phyloP scores from a whole-genome alignment of 2,797 vertebrate genomes.

The Cygnus olor region DNA sequence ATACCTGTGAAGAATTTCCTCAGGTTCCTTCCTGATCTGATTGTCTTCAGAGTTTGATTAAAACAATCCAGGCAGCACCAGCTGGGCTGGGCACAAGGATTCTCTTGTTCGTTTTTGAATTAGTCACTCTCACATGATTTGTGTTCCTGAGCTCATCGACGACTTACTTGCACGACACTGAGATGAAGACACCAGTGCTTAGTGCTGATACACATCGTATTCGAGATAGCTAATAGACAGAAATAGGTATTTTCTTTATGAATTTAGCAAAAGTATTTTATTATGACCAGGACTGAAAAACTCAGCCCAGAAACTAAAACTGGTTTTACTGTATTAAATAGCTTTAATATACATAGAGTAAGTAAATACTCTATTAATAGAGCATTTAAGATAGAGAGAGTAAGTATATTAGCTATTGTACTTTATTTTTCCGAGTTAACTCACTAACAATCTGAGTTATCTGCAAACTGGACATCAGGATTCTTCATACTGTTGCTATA shows the following conservation, averaged over 20 bases:
- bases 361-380: background rate
- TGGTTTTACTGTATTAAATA: background rate
- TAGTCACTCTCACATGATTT: constrained; percentile 45
- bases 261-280: background rate
- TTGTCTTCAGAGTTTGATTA: background rate
- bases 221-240: background rate
- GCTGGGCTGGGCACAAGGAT: background rate
- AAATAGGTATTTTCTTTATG: background rate
- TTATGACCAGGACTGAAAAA: background rate
- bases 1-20: background rate
- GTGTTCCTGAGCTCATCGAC: background rate
- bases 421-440: background rate
- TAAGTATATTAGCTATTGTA: background rate
- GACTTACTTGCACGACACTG: background rate
- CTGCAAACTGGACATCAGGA: background rate
- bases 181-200: background rate
- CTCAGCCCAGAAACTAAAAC: background rate
- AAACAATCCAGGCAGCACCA: background rate
- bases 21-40: background rate
- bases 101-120: constrained; percentile 22
- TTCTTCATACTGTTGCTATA: background rate
- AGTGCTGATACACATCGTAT: background rate
- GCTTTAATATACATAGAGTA: background rate
- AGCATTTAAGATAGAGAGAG: no score
- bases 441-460: background rate